Base-by-base conservation (phyloP, 2,113 vertebrate species). In the Empidonax traillii region DNA sequence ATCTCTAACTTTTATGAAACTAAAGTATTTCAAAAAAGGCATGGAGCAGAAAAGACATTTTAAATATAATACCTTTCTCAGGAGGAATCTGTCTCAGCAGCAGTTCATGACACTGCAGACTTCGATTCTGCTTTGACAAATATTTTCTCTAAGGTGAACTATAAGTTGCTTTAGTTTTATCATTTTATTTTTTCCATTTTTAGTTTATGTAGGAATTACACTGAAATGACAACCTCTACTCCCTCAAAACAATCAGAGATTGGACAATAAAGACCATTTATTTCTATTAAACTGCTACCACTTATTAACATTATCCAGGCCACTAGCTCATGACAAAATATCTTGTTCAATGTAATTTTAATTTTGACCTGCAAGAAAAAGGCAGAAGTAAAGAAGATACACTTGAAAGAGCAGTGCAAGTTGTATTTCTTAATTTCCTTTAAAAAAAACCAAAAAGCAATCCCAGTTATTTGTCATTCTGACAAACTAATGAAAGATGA, bases 61-160 rank as follows among this genome's bases (percentile, higher is more conserved):
- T 89, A 96, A 94, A 92, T 86, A 47, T 63, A 87, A 79, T 55
- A 49, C 16, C 14, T 82, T 53, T 89, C 72, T 90, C 78, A 90
- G 35, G 82, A 96, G 3, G 39, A 89, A 90, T 94, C 43, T 92
- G 30, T 84, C 73, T 74, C 58, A 23, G 39, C 55, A 52, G 90
- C 87, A 90, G 85, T 93, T 95, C 82, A 47, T 75, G 80, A 93
- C 89, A 93, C n/a, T 65, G 44, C 10, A 90, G 88, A 85, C 82
- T 97, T 96, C 90, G 91, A 96, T 89, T 43, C 23, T 85, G 35
- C 67, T 94, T 90, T 86, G 93, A 96, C 87, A 95, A 96, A 91
- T 93, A 95, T 90, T 95, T 93, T 94, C 89, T 93, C 75, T 90
- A 59, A 87, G 68, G 51, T 90, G 71, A 95, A 55, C 69, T 83